These are phyloP conservation scores for Saccostrea echinata DNA, from an alignment of 1,140 invertebrate genomes.

Conservation along the genomic window DNA sequence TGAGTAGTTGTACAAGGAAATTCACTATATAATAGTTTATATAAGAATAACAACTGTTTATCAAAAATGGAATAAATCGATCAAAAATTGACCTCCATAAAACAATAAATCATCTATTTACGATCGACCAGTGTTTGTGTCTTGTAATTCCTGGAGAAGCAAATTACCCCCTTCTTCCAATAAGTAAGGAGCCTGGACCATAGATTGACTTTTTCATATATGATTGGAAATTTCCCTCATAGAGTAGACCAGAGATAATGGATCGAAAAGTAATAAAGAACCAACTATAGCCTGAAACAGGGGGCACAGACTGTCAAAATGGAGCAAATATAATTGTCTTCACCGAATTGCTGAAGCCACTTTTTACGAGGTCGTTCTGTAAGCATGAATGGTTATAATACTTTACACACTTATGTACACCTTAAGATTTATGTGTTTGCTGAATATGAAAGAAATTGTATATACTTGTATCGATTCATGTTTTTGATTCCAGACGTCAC, in stretches of 20 bases:
- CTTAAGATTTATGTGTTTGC: no score
- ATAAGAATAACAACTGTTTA: no score
- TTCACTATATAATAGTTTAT: no score
- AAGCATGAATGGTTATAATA: not conserved
- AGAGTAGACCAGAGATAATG: not conserved
- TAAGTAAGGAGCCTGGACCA: not conserved
- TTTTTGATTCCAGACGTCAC: no score
- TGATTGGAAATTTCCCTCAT: not conserved
- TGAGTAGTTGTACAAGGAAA: no score
- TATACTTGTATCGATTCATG: no score
- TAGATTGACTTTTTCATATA: not conserved
- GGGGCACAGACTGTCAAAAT: not conserved
- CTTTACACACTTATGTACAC: no score
- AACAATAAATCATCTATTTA: not conserved
- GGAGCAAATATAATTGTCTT: not conserved
- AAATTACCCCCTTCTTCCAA: not conserved
- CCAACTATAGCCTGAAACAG: not conserved
- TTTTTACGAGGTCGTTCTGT: not conserved
- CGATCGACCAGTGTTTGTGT: slow-evolving; percentile 22
- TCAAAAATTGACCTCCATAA: not conserved
- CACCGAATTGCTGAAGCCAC: not conserved
- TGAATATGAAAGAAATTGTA: no score
- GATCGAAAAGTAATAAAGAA: not conserved
- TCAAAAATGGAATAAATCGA: no score
- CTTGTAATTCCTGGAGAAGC: slow-evolving; percentile 11